Evolutionary conservation across 2,888 invertebrate genomes (phyloP), one percentile per base, ranked within the genome.

Genomic region (Nomada flava): DNA sequence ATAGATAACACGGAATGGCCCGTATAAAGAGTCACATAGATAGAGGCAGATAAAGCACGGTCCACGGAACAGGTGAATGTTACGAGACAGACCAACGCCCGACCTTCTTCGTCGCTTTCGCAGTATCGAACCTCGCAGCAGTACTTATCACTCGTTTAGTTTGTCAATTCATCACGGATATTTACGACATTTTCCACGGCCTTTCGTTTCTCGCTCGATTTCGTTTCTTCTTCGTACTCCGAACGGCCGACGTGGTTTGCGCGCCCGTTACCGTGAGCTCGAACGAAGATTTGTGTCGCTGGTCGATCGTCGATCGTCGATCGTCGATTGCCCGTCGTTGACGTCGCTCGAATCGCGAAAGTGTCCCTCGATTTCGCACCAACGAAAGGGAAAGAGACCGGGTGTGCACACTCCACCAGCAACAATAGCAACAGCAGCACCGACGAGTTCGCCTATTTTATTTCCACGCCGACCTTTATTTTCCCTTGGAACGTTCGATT

Each of bases 21-120:
- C 88, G 90, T 91, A 91, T 89, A 91, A 92, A 93, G 92, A 92
- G 90, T 91, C 91, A 88, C 90, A 92, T 91, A 92, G 93, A 92
- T 92, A 92, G 92, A 92, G 84, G 80, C 89, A 89, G 93, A 93
- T 93, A 93, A 93, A 93, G 88, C 89, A 90, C 90, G 89, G 91
- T 90, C 91, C 90, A 91, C 89, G 88, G 90, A 92, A 91, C 92
- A 92, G 92, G 92, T 92, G 91, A 92, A 91, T 91, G 87, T 91
- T 87, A 90, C 79, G 80, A 82, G 84, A 76, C 87, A 90, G 89
- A 92, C 91, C 92, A 92, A 93, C 92, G 92, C 92, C 92, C 91
- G 90, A 88, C 86, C 86, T 85, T 88, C 84, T 87, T 89, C 84
- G 85, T 76, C 72, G 57, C 65, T 63, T 77, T 84, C 73, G 50